Percentiles rank a stretch among this genome's conserved stretches.
These are phyloP conservation scores for Drosophila neocordata DNA, from an alignment of 1,140 invertebrate genomes.

Conservation along the genomic window DNA sequence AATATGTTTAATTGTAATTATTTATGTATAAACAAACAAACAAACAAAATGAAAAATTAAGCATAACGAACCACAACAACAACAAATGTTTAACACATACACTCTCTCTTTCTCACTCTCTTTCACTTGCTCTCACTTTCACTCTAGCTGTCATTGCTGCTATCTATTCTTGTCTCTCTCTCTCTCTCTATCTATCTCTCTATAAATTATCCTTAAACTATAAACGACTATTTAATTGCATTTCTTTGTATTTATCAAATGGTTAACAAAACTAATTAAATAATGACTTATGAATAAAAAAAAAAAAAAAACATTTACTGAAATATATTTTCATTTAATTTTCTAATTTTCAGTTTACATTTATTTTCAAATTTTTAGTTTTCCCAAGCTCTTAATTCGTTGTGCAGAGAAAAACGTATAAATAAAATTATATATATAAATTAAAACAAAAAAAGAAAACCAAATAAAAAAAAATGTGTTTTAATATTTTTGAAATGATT, in stretches of 20 bases:
- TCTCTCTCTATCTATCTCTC: constrained; percentile 25
- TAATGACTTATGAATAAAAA: constrained; percentile 47
- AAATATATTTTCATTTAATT: constrained; percentile 29
- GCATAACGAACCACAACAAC: not conserved
- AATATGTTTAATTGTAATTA: constrained; percentile 76
- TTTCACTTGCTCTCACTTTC: not conserved
- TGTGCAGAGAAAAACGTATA: constrained; percentile 75
- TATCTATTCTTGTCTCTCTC: constrained; percentile 9
- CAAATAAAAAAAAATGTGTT: not conserved
- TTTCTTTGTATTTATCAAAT: constrained; percentile 71
- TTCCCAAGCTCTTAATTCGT: constrained; percentile 36
- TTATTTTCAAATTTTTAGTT: constrained; percentile 11
- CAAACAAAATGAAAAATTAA: constrained; percentile 1
- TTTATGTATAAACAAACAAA: constrained; percentile 69
- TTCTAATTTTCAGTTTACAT: constrained; percentile 15
- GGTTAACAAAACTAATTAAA: constrained; percentile 64
- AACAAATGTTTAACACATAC: constrained; percentile 38
- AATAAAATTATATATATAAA: constrained; percentile 77
- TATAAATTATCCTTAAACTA: constrained; percentile 34
- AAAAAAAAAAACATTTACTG: constrained; percentile 41
- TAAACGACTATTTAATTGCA: constrained; percentile 67
- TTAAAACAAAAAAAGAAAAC: constrained; percentile 31
- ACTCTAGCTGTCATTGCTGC: no score
- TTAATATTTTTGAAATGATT: not conserved
- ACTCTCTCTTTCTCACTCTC: constrained; percentile 7